phyloP scores from a whole-genome alignment of 2,888 invertebrate species.

The Drosophila cognata region DNA sequence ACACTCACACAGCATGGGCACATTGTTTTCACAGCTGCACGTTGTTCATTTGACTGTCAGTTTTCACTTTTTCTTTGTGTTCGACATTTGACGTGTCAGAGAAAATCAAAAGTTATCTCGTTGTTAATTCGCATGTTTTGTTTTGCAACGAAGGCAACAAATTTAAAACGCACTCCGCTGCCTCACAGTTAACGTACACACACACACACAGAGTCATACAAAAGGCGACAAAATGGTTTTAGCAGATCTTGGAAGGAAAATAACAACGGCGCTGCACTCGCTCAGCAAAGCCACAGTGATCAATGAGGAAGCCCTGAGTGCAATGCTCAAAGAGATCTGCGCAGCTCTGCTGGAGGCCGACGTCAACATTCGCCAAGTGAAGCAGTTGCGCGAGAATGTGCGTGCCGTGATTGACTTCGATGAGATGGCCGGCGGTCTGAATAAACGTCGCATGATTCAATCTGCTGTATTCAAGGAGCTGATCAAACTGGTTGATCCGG shows the following conservation, averaged over 20 bases:
- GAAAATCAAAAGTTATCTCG: constrained; percentile 50
- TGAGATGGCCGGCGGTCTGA: constrained; percentile 99
- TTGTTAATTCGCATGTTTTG: constrained; percentile 50
- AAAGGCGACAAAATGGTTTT: constrained; percentile 93
- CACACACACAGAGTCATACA: constrained; percentile 6
- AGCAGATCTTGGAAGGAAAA: constrained; percentile 99
- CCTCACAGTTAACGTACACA: constrained; percentile 42
- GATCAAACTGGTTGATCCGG: constrained; percentile 98
- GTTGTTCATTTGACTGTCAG: constrained; percentile 36
- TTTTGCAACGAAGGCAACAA: constrained; percentile 46
- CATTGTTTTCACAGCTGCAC: constrained; percentile 44
- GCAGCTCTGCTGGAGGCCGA: constrained; percentile 98
- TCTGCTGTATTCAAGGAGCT: constrained; percentile 99
- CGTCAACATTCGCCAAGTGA: constrained; percentile 97
- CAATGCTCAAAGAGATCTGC: constrained; percentile 99
- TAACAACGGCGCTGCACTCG: constrained; percentile 98
- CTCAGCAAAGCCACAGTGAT: constrained; percentile 99
- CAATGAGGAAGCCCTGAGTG: constrained; percentile 99
- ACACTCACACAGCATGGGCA: constrained; percentile 20
- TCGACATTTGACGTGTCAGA: constrained; percentile 59
- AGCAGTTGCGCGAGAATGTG: constrained; percentile 98
- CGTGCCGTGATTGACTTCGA: constrained; percentile 99
- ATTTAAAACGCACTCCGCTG: constrained; percentile 44
- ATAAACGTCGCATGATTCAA: constrained; percentile 99
- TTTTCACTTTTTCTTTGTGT: constrained; percentile 43